Evolutionary conservation across 2,888 invertebrate genomes (phyloP), one percentile per base, ranked within the genome.

Genomic region (Aleiodes testaceus): DNA sequence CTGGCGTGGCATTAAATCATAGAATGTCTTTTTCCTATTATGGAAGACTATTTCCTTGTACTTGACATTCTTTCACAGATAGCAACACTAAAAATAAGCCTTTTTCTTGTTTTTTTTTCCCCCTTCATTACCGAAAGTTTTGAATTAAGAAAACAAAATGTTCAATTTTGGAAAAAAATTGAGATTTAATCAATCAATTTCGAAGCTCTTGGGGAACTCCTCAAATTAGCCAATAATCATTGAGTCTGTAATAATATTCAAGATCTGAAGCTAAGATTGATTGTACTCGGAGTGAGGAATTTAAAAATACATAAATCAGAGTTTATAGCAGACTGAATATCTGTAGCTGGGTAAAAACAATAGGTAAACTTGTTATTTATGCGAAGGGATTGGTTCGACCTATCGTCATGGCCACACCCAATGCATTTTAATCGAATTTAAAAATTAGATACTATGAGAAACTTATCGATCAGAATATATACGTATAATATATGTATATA

Each of bases 321-420:
- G 18, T 50, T 30, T 68, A 66, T 61, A 16, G 52, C 55, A 3
- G 18, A 59, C 53, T 68, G 30, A 20, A 44, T 14, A 59, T 36
- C 14, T 55, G 30, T 30, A 30, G n/a, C 26, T 26, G 16, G 18
- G 36, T 14, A 69, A 50, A 42, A 70, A 70, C 65, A 70, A 70
- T 65, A 64, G 65, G 18, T 42, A 61, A 70, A 70, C 64, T 64
- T 65, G 52, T 50, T 63, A 49, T 36, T 16, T 59, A 59, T 55
- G 55, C 36, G 18, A 59, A 50, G 63, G 69, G 63, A 70, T 64
- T 52, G 65, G 69, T 53, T 44, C 53, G 65, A 70, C 69, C 65
- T 70, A 63, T 59, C 66, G 49, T 64, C 42, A 16, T 16, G 16
- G 53, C 69, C 69, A 53, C 69, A 64, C 69, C 69, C 65, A 69